phyloP scores from a whole-genome alignment of 1,140 invertebrate genomes.

The Dendrolimus kikuchii region DNA sequence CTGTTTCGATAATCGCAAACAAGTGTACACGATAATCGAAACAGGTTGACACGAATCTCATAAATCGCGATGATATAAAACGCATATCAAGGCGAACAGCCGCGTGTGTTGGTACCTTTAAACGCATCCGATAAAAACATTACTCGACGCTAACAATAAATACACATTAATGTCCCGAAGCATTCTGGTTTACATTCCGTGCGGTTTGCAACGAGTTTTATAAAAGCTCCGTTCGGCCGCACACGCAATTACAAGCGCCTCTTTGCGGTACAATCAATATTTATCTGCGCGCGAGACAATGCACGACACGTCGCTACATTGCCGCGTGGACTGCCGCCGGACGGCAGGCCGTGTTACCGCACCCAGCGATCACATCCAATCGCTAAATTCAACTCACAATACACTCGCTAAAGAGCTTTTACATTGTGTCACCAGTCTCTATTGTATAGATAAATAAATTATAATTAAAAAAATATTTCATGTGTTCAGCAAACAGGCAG shows the following conservation, averaged over 20 bases:
- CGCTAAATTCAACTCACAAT: constrained; percentile 23
- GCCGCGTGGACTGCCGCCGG: constrained; percentile 22
- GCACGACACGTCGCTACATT: constrained; percentile 37
- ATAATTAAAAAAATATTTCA: too few species aligned
- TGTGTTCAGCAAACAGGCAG: too few species aligned
- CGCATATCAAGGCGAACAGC: constrained; percentile 39
- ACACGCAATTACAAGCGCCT: constrained; percentile 67
- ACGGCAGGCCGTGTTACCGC: constrained; percentile 14
- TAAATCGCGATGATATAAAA: not conserved
- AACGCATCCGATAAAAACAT: constrained; percentile 67
- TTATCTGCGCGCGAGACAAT: constrained; percentile 49
- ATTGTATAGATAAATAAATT: too few species aligned
- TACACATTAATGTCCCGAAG: constrained; percentile 67
- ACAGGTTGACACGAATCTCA: too few species aligned
- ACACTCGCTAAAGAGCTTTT: constrained; percentile 1
- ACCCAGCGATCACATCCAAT: constrained; percentile 31
- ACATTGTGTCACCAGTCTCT: too few species aligned
- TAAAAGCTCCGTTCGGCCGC: constrained; percentile 61
- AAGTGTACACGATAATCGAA: too few species aligned
- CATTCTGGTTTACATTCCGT: constrained; percentile 67
- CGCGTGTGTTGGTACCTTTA: constrained; percentile 25
- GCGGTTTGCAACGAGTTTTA: constrained; percentile 66
- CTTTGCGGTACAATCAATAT: constrained; percentile 61
- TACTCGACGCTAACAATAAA: constrained; percentile 67
- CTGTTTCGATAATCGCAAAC: not conserved